Percentiles rank a stretch among this genome's conserved stretches.
Evolutionary conservation across 2,113 vertebrate genomes (phyloP).

Genomic region (Spilogale gracilis): DNA sequence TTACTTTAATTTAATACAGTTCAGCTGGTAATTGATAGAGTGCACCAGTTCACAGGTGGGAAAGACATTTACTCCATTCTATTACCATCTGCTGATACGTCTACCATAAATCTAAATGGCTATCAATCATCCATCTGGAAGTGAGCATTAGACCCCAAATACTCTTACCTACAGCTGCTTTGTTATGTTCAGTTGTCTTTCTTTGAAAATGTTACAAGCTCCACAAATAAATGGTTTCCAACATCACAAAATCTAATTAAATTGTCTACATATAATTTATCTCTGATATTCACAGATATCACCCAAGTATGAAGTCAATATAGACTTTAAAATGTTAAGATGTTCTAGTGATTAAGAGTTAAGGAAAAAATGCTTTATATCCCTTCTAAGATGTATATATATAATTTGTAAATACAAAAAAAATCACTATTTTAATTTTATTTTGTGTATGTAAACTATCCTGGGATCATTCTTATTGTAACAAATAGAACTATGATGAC

Average conservation of each 20-base stretch:
- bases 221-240: conserved; percentile 40
- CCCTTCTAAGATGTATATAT: not conserved
- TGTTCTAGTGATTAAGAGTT: not conserved
- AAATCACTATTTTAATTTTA: not conserved
- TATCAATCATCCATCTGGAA: conserved; percentile 71
- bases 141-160: conserved; percentile 55
- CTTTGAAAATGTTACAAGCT: conserved; percentile 68
- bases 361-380: not conserved
- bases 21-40: conserved; percentile 75
- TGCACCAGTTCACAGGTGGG: conserved; percentile 71
- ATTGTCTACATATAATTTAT: not conserved
- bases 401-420: not conserved
- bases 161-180: conserved; percentile 57
- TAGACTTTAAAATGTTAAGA: not conserved
- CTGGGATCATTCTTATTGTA: not conserved
- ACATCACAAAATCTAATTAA: conserved; percentile 8
- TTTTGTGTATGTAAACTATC: not conserved
- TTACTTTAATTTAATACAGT: conserved; percentile 79
- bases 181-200: not conserved
- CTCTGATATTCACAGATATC: not conserved
- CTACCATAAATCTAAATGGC: conserved; percentile 77
- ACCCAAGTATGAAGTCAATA: not conserved
- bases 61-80: conserved; percentile 59
- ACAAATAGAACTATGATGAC: not conserved
- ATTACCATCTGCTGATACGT: conserved; percentile 76